phyloP scores from a whole-genome alignment of 2,113 vertebrate species.

The Oreocharis arfaki region DNA sequence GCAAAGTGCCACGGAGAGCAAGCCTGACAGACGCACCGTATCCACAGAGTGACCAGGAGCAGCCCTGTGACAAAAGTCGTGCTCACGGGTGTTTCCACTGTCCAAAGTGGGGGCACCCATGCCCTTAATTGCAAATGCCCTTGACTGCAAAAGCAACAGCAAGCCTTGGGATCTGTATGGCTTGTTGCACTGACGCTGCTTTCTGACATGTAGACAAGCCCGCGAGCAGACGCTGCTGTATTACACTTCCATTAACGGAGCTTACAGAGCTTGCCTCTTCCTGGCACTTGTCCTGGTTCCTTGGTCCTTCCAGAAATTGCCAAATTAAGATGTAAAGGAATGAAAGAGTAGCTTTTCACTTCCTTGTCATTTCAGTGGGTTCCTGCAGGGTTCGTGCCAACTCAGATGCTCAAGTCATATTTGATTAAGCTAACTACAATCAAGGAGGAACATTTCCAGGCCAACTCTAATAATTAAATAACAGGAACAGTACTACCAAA shows the following conservation, averaged over 20 bases:
- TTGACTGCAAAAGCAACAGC: neutral
- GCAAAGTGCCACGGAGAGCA: neutral
- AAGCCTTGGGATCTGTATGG: neutral
- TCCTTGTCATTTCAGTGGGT: conserved; percentile 12
- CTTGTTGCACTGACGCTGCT: neutral
- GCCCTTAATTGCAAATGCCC: no score
- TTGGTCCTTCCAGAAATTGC: neutral
- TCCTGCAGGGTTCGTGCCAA: conserved; percentile 20
- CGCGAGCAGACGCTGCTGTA: accelerated
- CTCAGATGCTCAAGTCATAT: conserved; percentile 15
- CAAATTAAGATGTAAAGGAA: conserved; percentile 20
- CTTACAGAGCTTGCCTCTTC: neutral
- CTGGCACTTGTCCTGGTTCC: neutral
- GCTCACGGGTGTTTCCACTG: accelerated
- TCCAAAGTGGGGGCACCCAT: accelerated
- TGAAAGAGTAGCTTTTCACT: neutral
- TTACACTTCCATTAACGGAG: neutral
- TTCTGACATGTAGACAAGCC: neutral
- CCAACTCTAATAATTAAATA: conserved; percentile 4
- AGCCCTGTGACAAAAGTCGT: accelerated
- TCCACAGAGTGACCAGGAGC: accelerated
- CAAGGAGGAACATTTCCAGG: conserved; percentile 26
- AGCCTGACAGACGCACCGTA: accelerated
- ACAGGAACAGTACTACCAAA: conserved; percentile 10
- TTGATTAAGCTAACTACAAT: conserved; percentile 47